phyloP scores from a whole-genome alignment of 2,113 vertebrate genomes.

The Arothron firmamentum region DNA sequence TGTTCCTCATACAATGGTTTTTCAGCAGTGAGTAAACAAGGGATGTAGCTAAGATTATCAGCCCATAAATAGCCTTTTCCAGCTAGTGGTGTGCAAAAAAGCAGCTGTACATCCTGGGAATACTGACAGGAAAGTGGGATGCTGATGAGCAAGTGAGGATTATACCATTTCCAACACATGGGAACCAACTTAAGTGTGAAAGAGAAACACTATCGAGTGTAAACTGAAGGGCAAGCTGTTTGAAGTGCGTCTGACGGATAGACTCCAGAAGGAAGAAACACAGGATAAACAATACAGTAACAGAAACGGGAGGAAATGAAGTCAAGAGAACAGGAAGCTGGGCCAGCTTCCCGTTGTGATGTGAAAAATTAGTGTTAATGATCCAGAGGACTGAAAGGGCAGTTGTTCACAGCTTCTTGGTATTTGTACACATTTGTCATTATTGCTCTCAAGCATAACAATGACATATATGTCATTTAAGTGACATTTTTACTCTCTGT shows the following conservation, averaged over 20 bases:
- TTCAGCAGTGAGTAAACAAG: conserved; percentile 73
- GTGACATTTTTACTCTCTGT: conserved; percentile 26
- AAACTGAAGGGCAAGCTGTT: conserved; percentile 40
- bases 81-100: conserved; percentile 56
- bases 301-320: conserved; percentile 70
- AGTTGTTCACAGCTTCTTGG: conserved; percentile 58
- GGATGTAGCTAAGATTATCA: conserved; percentile 72
- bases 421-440: conserved; percentile 44
- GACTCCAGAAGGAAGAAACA: conserved; percentile 65
- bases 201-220: conserved; percentile 43
- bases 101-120: conserved; percentile 64
- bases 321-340: conserved; percentile 75
- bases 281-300: conserved; percentile 68
- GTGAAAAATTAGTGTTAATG: conserved; percentile 70
- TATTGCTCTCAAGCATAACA: conserved; percentile 31
- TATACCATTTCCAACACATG: conserved; percentile 68
- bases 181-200: conserved; percentile 70
- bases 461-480: conserved; percentile 35
- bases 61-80: conserved; percentile 71
- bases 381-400: conserved; percentile 45
- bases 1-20: conserved; percentile 62
- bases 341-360: conserved; percentile 64
- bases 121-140: conserved; percentile 44
- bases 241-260: conserved; percentile 57
- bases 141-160: conserved; percentile 73